Evolutionary conservation across 2,797 vertebrate species (phyloP).

Genomic region (Simalia tracyae): DNA sequence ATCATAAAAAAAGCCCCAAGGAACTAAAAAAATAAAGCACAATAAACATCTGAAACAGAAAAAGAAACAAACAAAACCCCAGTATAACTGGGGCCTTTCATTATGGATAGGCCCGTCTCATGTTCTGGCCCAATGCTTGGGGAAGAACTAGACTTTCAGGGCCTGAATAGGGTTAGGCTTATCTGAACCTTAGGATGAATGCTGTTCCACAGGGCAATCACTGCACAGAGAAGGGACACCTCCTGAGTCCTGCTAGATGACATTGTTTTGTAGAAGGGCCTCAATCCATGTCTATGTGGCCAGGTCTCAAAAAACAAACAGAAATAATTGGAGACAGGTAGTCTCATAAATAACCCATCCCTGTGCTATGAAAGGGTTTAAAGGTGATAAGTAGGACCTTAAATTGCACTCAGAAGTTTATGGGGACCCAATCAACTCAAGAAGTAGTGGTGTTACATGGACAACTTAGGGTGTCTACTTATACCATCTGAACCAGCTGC

Average conservation of each 20-base stretch:
- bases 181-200: too few species aligned
- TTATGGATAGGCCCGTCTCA: too few species aligned
- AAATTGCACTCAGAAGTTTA: not conserved
- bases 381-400: not conserved
- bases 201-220: too few species aligned
- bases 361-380: not conserved
- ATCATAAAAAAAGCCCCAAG: too few species aligned
- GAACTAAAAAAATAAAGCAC: too few species aligned
- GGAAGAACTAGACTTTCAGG: too few species aligned
- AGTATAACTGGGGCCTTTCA: too few species aligned
- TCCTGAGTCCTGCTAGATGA: not conserved
- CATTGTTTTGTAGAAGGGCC: not conserved
- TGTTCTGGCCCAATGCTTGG: too few species aligned
- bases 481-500: not conserved
- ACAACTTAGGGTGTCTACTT: not conserved
- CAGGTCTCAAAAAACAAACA: not conserved
- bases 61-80: too few species aligned
- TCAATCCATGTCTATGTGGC: not conserved
- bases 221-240: not conserved
- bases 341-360: not conserved
- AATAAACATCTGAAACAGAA: too few species aligned
- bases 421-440: not conserved
- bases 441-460: not conserved
- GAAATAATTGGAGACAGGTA: not conserved
- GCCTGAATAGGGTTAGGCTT: too few species aligned